Percentiles rank a stretch among this genome's conserved stretches.
These are phyloP conservation scores for Grapholita molesta DNA, from an alignment of 1,140 invertebrate species.

Conservation along the genomic window DNA sequence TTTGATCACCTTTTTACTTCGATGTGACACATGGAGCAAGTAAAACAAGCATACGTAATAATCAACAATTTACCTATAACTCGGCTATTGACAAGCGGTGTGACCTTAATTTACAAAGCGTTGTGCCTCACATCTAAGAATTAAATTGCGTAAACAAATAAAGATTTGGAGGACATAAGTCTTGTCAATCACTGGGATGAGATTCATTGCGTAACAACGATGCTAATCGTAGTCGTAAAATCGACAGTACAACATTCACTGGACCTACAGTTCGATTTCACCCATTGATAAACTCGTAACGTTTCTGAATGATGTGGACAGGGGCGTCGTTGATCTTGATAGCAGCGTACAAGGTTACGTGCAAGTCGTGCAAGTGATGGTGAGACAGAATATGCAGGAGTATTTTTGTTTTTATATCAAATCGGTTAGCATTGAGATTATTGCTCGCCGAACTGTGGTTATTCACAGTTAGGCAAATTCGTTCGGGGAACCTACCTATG, in stretches of 20 bases:
- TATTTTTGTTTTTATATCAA: too few species aligned
- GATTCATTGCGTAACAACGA: not conserved
- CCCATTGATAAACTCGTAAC: not conserved
- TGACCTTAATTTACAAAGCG: not conserved
- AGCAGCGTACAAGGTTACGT: not conserved
- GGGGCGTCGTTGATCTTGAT: not conserved
- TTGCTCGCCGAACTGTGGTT: too few species aligned
- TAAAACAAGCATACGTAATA: too few species aligned
- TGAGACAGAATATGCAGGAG: too few species aligned
- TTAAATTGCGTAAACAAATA: slow-evolving; percentile 9
- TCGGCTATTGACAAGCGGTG: not conserved
- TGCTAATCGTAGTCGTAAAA: slow-evolving; percentile 6
- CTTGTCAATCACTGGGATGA: slow-evolving; percentile 7
- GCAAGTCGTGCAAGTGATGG: too few species aligned
- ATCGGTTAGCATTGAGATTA: too few species aligned
- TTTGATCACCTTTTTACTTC: too few species aligned
- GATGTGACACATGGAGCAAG: too few species aligned
- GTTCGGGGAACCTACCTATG: too few species aligned
- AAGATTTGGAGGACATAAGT: not conserved
- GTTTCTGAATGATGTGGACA: slow-evolving; percentile 10
- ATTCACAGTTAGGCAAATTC: too few species aligned
- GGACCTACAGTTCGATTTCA: not conserved
- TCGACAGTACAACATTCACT: not conserved
- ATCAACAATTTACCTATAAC: too few species aligned
- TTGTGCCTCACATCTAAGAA: not conserved